A percentile compares a stretch with the other conserved stretches of the same genome.
Conservation (phyloP, 2,113 vertebrate species). For the Pelecanoides urinatrix region DNA sequence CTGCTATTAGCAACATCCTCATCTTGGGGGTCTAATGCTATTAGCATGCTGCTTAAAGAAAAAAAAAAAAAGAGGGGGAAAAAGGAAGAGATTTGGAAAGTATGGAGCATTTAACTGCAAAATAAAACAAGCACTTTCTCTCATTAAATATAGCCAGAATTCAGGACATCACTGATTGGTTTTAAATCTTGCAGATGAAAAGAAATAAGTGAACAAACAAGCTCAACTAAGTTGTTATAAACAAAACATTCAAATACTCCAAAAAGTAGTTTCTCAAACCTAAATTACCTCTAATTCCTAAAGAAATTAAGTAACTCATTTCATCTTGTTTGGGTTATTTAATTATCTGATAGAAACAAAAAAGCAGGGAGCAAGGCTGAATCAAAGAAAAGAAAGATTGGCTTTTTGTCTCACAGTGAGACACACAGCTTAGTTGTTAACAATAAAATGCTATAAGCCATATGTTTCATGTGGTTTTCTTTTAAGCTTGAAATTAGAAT, state of each 20-base stretch:
- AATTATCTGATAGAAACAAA: slow-evolving; percentile 63
- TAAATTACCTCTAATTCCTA: slow-evolving; percentile 60
- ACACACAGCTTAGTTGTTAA: slow-evolving; percentile 44
- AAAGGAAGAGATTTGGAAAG: background rate
- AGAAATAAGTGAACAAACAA: slow-evolving; percentile 5
- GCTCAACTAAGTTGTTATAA: background rate
- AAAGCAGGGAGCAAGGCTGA: slow-evolving; percentile 24
- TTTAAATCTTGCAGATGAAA: slow-evolving; percentile 28
- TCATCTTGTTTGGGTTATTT: slow-evolving; percentile 68
- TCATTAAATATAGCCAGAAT: background rate
- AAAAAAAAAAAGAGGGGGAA: fast-evolving
- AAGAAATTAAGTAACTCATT: slow-evolving; percentile 63
- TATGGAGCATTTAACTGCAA: background rate
- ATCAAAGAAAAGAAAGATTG: slow-evolving; percentile 61
- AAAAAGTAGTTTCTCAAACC: slow-evolving; percentile 35
- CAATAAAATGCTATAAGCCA: slow-evolving; percentile 61
- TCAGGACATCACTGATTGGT: background rate
- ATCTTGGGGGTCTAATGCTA: background rate
- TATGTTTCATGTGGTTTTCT: slow-evolving; percentile 56
- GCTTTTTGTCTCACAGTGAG: slow-evolving; percentile 59
- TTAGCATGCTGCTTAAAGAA: background rate
- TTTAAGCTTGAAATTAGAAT: slow-evolving; percentile 69
- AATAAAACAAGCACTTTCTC: background rate
- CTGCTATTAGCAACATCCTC: background rate
- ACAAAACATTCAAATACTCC: slow-evolving; percentile 3